phyloP scores from a whole-genome alignment of 1,140 invertebrate genomes.

The Calosoma granatense region DNA sequence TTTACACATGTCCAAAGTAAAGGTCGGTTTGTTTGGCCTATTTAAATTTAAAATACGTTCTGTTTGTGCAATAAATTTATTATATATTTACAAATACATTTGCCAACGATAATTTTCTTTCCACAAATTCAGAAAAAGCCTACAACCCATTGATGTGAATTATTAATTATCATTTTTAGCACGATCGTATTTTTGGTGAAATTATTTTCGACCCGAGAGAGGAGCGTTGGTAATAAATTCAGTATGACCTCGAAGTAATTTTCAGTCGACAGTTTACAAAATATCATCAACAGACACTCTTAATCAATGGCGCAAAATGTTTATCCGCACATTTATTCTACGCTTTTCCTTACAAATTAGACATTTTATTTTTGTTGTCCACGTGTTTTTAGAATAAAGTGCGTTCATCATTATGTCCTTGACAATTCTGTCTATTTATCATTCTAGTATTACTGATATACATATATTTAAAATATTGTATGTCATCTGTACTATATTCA shows the following conservation, averaged over 20 bases:
- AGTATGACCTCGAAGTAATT: neutral
- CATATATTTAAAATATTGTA: too few species aligned
- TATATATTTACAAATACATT: neutral
- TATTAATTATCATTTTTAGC: neutral
- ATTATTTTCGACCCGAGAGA: neutral
- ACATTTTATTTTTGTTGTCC: too few species aligned
- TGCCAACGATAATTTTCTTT: neutral
- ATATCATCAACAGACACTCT: neutral
- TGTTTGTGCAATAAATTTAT: neutral
- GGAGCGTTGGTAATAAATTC: neutral
- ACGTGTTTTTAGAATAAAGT: too few species aligned
- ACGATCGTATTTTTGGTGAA: neutral
- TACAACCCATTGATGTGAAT: neutral
- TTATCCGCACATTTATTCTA: too few species aligned
- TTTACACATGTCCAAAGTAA: too few species aligned
- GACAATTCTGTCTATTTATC: too few species aligned
- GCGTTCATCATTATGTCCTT: too few species aligned
- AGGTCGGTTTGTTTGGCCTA: neutral
- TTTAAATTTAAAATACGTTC: neutral
- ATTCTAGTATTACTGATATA: too few species aligned
- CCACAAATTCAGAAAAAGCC: neutral
- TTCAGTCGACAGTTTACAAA: neutral
- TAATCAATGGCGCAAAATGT: neutral
- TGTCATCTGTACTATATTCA: too few species aligned
- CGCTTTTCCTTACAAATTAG: too few species aligned